Percentiles rank a stretch among this genome's conserved stretches.
Evolutionary conservation across 1,140 invertebrate genomes (phyloP).

Genomic region (Bemisia tabaci): DNA sequence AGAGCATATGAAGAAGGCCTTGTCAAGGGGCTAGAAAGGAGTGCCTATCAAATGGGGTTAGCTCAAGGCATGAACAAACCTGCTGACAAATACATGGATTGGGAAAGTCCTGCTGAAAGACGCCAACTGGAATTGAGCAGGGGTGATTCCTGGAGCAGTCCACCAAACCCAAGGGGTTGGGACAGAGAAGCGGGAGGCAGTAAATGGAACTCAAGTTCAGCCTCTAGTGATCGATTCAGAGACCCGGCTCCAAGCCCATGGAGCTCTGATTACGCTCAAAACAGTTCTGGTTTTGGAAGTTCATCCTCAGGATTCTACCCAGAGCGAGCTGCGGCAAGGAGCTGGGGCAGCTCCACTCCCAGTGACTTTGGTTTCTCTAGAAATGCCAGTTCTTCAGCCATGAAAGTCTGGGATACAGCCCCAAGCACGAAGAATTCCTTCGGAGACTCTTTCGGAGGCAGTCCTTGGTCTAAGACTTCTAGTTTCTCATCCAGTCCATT

Average conservation of each 20-base stretch:
- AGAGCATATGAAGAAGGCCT: conserved; percentile 14
- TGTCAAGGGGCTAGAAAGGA: conserved; percentile 11
- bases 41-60: conserved; percentile 14
- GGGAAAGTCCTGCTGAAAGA: not conserved
- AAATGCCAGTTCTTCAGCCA: not conserved
- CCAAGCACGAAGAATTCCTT: no score
- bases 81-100: not conserved
- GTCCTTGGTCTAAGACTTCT: no score
- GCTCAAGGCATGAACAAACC: not conserved
- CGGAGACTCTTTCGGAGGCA: no score
- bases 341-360: not conserved
- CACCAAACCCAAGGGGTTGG: not conserved
- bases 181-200: not conserved
- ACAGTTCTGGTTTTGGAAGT: not conserved
- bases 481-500: no score
- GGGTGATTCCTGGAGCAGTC: not conserved
- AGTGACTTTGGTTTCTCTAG: not conserved
- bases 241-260: not conserved
- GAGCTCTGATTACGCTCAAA: not conserved
- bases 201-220: not conserved
- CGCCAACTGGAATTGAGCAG: not conserved
- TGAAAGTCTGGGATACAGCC: no score
- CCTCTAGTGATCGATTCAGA: not conserved
- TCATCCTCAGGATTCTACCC: not conserved
- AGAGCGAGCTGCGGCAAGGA: not conserved